These are phyloP conservation scores for Coenonympha glycerion DNA, from an alignment of 2,888 invertebrate genomes.

Conservation along the genomic window DNA sequence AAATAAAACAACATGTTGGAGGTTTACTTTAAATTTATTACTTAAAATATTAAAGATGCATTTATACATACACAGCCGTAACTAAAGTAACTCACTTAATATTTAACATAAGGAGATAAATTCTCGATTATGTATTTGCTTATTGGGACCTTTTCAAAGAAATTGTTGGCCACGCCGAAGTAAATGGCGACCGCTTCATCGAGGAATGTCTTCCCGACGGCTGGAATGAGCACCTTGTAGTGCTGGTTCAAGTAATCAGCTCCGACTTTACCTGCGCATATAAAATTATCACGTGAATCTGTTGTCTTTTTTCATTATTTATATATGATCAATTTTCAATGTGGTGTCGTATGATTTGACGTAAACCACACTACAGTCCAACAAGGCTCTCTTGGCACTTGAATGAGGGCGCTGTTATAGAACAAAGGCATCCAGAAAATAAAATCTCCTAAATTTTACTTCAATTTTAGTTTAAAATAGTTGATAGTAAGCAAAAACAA, in stretches of 20 bases:
- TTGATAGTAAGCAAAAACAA: too few relatives aligned
- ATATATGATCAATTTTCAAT: too few relatives aligned
- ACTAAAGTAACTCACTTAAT: neutral
- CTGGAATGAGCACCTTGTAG: conserved; percentile 33
- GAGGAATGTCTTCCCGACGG: conserved; percentile 34
- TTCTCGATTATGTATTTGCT: conserved; percentile 1
- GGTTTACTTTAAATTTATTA: neutral
- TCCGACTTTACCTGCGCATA: conserved; percentile 37
- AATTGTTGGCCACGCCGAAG: conserved; percentile 27
- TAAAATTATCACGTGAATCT: too few relatives aligned
- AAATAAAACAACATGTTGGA: neutral
- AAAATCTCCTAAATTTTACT: too few relatives aligned
- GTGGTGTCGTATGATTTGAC: too few relatives aligned
- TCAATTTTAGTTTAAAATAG: too few relatives aligned
- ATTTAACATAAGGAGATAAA: neutral
- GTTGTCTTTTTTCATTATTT: too few relatives aligned
- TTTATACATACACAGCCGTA: neutral
- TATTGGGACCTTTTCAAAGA: conserved; percentile 31
- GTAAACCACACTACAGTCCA: too few relatives aligned
- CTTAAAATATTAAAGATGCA: neutral
- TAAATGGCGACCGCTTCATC: conserved; percentile 32
- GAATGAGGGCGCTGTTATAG: too few relatives aligned
- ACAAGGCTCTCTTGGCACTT: too few relatives aligned
- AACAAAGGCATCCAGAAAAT: too few relatives aligned
- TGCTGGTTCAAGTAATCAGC: conserved; percentile 38